Percentiles rank a stretch among this genome's conserved stretches.
phyloP scores from a whole-genome alignment of 2,113 vertebrate species.

The Malurus melanocephalus region DNA sequence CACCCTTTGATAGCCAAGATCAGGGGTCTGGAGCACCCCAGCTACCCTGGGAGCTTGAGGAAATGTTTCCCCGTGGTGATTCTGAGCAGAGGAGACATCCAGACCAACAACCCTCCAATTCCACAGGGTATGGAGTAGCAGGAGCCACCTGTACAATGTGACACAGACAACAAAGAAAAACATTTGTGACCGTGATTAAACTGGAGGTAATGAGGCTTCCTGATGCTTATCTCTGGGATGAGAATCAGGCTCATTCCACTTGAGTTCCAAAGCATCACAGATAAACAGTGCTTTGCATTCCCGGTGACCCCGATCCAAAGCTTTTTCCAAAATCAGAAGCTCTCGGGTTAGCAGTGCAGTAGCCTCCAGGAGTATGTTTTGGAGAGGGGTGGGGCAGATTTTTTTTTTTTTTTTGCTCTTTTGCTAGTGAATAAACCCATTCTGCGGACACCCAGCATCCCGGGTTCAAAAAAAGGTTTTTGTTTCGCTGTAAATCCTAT shows the following conservation, averaged over 20 bases:
- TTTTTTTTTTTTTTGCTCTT: background rate
- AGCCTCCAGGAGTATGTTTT: conserved; percentile 23
- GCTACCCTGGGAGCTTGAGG: background rate
- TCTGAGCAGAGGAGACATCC: background rate
- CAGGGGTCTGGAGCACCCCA: background rate
- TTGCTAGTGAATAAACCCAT: conserved; percentile 52
- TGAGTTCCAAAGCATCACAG: conserved; percentile 49
- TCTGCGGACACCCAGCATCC: background rate
- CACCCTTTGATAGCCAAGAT: background rate
- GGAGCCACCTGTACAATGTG: background rate
- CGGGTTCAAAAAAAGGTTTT: conserved; percentile 47
- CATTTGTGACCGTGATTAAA: background rate
- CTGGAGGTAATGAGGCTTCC: conserved; percentile 27
- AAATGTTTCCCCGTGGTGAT: background rate
- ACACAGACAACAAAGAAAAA: conserved; percentile 1
- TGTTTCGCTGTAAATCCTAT: conserved; percentile 65
- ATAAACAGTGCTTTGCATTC: conserved; percentile 45
- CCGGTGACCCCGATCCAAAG: conserved; percentile 47
- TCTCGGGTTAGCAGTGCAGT: background rate
- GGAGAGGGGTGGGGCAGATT: background rate
- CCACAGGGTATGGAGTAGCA: background rate
- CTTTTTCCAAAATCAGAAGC: conserved; percentile 41
- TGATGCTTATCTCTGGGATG: conserved; percentile 28
- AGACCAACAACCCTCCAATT: background rate
- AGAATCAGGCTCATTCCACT: background rate